phyloP scores from a whole-genome alignment of 1,140 invertebrate species.

The Doryteuthis pealeii region DNA sequence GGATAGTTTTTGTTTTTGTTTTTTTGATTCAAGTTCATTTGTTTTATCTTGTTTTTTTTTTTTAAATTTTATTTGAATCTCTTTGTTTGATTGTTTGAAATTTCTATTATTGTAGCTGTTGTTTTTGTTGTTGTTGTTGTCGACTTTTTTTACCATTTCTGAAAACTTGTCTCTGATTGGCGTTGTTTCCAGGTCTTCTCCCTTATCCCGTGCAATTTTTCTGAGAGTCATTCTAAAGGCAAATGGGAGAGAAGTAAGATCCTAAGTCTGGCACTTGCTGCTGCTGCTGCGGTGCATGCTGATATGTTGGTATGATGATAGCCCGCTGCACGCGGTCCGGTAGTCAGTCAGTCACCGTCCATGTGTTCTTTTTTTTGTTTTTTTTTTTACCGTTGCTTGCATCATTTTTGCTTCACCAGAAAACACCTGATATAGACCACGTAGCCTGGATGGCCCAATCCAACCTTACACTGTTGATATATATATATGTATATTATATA shows the following conservation, averaged over 20 bases:
- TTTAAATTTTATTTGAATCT: no score
- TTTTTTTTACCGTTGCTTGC: not conserved
- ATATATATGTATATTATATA: not conserved
- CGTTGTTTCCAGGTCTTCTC: slow-evolving; percentile 9
- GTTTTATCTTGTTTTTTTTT: no score
- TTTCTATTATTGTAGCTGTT: not conserved
- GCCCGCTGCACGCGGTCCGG: not conserved
- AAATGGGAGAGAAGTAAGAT: not conserved
- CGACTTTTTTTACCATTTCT: no score
- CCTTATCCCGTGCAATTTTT: slow-evolving; percentile 13
- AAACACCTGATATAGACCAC: not conserved
- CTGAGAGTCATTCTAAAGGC: not conserved
- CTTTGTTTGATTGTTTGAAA: not conserved
- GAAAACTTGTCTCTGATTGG: slow-evolving; percentile 3
- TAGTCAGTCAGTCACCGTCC: not conserved
- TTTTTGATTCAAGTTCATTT: no score
- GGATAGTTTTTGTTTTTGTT: no score
- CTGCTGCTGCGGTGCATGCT: not conserved
- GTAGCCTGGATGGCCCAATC: not conserved
- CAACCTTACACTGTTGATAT: slow-evolving; percentile 6
- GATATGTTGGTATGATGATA: slow-evolving; percentile 7
- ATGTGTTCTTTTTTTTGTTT: not conserved
- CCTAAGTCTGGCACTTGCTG: not conserved
- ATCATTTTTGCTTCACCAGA: slow-evolving; percentile 4
- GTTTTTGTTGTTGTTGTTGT: not conserved